Base-by-base conservation (phyloP, 1,140 invertebrate species). In the Odontomachus brunneus region DNA sequence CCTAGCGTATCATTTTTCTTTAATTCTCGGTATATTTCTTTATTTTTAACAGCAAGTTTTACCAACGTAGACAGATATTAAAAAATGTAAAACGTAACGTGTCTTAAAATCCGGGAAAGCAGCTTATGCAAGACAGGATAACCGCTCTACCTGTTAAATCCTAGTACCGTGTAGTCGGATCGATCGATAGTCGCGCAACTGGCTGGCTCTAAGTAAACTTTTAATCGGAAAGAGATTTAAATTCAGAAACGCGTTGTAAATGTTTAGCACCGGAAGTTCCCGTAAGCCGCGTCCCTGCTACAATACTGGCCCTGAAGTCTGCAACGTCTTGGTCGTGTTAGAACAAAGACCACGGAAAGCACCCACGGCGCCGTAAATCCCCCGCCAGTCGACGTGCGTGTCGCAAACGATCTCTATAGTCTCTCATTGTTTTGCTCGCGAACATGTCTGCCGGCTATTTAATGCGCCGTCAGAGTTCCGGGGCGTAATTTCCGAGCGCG, bases 391-490 rank as follows among this genome's bases (percentile, higher is more conserved):
- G 82, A 72, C 82, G 82, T 55, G 66, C 65, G 75, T 81, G 75
- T 84, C 82, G 57, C 65, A 59, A 81, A 84, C 63, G 62, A 69
- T 84, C 74, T 80, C 74, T 69, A 82, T 84, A 72, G 75, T 80
- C 55, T 81, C 82, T 84, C 82, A 84, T 84, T 84, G 82, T 84
- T 84, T 84, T 81, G 57, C 65, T 29, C 74, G 75, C 75, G 63
- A 84, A 84, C 82, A 69, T 81, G 75, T 81, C 82, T 63, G 75
- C 75, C 65, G 55, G 26, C 82, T 81, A 69, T 81, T 84, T 84
- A 84, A 84, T 81, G 59, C 82, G 44, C 67, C 75, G 55, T 62
- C 55, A 81, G 65, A 62, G 82, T 81, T 84, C 75, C 82, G 62
- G 75, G 22, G 55, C 44, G 57, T 81, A 69, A 78, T 65, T 84